These are phyloP conservation scores for Ceratoteleas bidentatus DNA, from an alignment of 1,140 invertebrate genomes.

Conservation along the genomic window DNA sequence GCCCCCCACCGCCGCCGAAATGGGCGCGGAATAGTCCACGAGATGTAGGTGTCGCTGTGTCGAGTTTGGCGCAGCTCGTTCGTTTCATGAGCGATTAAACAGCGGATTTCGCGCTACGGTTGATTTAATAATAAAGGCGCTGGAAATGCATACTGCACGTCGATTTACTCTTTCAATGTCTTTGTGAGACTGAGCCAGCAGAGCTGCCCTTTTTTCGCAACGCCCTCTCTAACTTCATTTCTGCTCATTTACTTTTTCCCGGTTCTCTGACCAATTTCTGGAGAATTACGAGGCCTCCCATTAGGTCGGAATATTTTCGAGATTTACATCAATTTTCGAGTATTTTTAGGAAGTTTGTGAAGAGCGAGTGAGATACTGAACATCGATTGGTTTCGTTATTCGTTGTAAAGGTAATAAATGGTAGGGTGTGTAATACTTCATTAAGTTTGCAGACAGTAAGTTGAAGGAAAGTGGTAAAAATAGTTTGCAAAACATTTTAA, in stretches of 20 bases:
- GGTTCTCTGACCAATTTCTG: constrained; percentile 27
- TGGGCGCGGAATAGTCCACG: no score
- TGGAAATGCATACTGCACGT: constrained; percentile 38
- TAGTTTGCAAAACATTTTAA: no score
- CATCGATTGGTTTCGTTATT: no score
- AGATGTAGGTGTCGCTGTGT: constrained; percentile 17
- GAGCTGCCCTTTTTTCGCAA: constrained; percentile 40
- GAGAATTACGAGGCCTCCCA: constrained; percentile 31
- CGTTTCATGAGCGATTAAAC: constrained; percentile 53
- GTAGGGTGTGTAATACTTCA: no score
- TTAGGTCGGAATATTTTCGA: constrained; percentile 12
- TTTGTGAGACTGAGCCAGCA: constrained; percentile 51
- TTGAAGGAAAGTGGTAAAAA: no score
- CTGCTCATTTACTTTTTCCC: constrained; percentile 38
- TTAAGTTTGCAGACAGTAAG: no score
- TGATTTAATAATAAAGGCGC: constrained; percentile 57
- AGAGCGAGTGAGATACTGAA: no score
- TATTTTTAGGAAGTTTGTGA: no score
- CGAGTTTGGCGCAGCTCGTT: constrained; percentile 24
- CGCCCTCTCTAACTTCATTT: constrained; percentile 45
- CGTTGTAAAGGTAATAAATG: no score
- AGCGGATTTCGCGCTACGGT: constrained; percentile 44
- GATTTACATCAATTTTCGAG: background rate
- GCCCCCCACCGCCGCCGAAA: no score
- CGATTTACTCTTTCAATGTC: constrained; percentile 64